Percentiles rank a stretch among this genome's conserved stretches.
Evolutionary conservation across 2,888 invertebrate genomes (phyloP).

Genomic region (Emmelina monodactyla): DNA sequence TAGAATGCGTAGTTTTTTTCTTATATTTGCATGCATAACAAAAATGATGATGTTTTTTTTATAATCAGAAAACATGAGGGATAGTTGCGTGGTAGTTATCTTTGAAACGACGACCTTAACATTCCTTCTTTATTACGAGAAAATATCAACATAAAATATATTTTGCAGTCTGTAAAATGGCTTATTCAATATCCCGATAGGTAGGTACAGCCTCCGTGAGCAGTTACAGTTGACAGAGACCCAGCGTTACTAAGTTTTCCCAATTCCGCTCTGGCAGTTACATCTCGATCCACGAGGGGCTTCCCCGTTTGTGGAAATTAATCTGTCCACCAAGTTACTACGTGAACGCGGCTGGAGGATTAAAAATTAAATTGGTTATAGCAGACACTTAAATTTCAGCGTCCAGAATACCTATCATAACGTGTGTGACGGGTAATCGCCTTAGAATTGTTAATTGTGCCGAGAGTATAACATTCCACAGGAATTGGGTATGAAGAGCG

Average conservation of each 20-base stretch:
- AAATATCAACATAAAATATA: too few species aligned
- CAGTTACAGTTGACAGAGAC: constrained; percentile 38
- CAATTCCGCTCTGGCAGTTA: constrained; percentile 36
- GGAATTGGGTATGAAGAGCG: constrained; percentile 41
- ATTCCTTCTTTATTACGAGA: too few species aligned
- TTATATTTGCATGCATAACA: too few species aligned
- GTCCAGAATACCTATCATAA: neutral
- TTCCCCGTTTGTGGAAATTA: constrained; percentile 43
- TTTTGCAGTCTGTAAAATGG: too few species aligned
- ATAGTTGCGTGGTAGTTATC: too few species aligned
- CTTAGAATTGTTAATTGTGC: constrained; percentile 24
- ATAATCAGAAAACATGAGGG: too few species aligned
- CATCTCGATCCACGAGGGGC: constrained; percentile 46
- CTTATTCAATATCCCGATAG: too few species aligned
- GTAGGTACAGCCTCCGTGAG: too few species aligned
- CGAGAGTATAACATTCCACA: constrained; percentile 28
- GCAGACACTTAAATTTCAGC: constrained; percentile 3
- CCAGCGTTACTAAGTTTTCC: constrained; percentile 61
- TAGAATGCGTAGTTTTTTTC: too few species aligned
- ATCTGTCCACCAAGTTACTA: constrained; percentile 34
- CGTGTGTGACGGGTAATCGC: constrained; percentile 13
- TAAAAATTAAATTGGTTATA: neutral
- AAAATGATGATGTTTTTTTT: too few species aligned
- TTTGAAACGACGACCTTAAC: too few species aligned
- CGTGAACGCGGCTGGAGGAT: constrained; percentile 17